Conservation (phyloP, 2,888 invertebrate genomes). For the Auanema freiburgensis region DNA sequence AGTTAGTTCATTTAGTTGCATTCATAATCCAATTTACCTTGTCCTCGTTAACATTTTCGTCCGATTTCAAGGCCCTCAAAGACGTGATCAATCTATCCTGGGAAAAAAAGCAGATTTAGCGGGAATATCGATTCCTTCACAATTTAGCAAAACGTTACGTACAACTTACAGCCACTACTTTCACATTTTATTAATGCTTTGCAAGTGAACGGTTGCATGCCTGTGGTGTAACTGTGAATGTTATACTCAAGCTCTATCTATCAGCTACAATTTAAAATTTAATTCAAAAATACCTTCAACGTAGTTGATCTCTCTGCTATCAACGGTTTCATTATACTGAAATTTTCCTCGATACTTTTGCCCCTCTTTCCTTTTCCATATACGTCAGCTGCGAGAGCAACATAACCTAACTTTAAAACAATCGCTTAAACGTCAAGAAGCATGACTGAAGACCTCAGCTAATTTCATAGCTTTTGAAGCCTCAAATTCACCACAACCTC, state of each 20-base stretch:
- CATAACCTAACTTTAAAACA: slow-evolving; percentile 45
- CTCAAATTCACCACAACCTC: slow-evolving; percentile 50
- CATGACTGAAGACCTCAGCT: slow-evolving; percentile 33
- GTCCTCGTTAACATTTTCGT: slow-evolving; percentile 28
- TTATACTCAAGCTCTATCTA: too few species aligned
- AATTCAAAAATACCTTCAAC: slow-evolving; percentile 32
- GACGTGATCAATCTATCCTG: slow-evolving; percentile 39
- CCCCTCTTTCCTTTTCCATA: slow-evolving; percentile 55
- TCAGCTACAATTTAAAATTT: too few species aligned
- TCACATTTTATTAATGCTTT: too few species aligned
- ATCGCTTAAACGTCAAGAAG: slow-evolving; percentile 10
- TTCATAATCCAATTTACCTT: slow-evolving; percentile 6
- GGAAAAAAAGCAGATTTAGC: too few species aligned
- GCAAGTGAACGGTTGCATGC: too few species aligned
- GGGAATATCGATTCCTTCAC: too few species aligned
- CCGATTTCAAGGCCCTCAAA: slow-evolving; percentile 36
- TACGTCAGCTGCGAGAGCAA: slow-evolving; percentile 57
- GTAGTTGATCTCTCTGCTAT: slow-evolving; percentile 31
- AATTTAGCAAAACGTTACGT: too few species aligned
- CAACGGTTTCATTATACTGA: slow-evolving; percentile 42
- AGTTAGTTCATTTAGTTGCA: too few species aligned
- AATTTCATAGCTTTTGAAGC: slow-evolving; percentile 42
- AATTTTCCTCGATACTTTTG: slow-evolving; percentile 37
- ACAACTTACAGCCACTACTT: too few species aligned
- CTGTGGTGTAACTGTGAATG: too few species aligned